Evolutionary conservation across 2,888 invertebrate genomes (phyloP), one percentile per base, ranked within the genome.

Genomic region (Thalpophila matura): DNA sequence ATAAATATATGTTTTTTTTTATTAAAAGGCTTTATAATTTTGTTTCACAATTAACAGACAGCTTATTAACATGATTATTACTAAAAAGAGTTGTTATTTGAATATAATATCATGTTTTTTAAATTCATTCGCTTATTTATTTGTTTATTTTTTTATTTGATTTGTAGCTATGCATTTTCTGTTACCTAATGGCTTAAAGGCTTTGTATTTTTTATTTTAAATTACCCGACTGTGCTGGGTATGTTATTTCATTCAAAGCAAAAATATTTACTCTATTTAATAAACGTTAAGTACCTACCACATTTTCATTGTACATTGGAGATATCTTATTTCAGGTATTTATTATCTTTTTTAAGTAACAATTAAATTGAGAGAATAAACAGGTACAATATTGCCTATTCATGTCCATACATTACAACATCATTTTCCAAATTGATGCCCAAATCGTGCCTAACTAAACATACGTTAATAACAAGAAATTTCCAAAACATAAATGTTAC

Each of bases 401-500:
- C n/a, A 26, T 53, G 20, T 2, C 4, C 2, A 20, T 9, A 20
- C 4, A 12, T 20, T 14, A 14, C 3, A 45, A 20, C 24, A 37
- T 2, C 1, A 12, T 33, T 42, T 42, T 14, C 14, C n/a, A 31
- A 27, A 31, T 40, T 4, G 31, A 26, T 22, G 6, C 5, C n/a
- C 0, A 20, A 26, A 6, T 5, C 18, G 1, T 18, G 31, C 7
- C 9, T 5, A 33, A 4, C 22, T 7, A 14, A 31, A 27, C 16
- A 31, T 12, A 16, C 10, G 2, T 31, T 26, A 31, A 3, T 20
- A 26, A 2, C 16, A 9, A 35, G 14, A 29, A 20, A 4, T n/a
- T 24, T 18, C 7, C 7, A 18, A 26, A 47, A 37, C 12, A 1
- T 31, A 29, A 55, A n/a, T 43, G 31, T 53, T 24, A 53, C 27